Evolutionary conservation across 1,140 invertebrate genomes (phyloP).

Genomic region (Aphaenogaster rudis): DNA sequence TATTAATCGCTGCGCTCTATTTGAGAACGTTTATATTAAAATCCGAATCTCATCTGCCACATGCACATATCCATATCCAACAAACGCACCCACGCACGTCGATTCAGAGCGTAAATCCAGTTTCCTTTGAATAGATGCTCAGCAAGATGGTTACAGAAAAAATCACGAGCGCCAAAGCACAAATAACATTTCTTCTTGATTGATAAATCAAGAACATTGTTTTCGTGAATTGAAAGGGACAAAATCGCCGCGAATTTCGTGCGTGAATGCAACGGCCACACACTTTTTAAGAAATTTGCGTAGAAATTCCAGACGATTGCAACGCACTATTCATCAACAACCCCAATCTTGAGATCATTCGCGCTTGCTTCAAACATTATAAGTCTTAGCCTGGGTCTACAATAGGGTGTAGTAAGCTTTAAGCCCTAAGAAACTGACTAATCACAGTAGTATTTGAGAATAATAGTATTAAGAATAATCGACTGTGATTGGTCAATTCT

Average conservation of each 20-base stretch:
- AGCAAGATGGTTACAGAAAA: neutral
- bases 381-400: neutral
- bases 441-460: too few relatives aligned
- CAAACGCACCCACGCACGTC: neutral
- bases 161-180: neutral
- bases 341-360: slow-evolving; percentile 37
- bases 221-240: neutral
- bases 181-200: neutral
- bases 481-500: too few relatives aligned
- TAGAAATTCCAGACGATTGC: slow-evolving; percentile 51
- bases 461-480: too few relatives aligned
- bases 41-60: neutral
- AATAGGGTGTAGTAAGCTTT: too few relatives aligned
- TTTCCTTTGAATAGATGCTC: neutral
- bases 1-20: neutral
- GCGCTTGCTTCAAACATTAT: slow-evolving; percentile 39
- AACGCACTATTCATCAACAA: slow-evolving; percentile 36
- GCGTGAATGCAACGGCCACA: neutral
- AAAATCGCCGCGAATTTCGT: neutral
- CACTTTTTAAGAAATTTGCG: slow-evolving; percentile 31
- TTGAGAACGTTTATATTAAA: slow-evolving; percentile 15
- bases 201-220: neutral
- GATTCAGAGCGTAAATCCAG: slow-evolving; percentile 2
- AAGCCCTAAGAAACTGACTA: too few relatives aligned
- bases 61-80: neutral